Evolutionary conservation across 2,113 vertebrate species (phyloP).

Genomic region (Sinocyclocheilus rhinocerous): DNA sequence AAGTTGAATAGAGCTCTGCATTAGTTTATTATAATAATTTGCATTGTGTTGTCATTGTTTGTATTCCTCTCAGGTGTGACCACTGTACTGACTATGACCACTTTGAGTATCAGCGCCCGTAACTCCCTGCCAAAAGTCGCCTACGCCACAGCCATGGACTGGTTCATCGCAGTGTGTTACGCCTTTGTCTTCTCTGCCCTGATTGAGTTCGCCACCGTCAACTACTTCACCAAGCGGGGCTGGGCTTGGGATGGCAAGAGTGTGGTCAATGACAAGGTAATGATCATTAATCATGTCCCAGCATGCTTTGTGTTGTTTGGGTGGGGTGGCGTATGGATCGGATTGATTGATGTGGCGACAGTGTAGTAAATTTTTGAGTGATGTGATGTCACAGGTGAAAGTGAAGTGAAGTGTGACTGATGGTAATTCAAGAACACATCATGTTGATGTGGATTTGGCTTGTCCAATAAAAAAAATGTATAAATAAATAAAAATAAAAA

Average conservation of each 20-base stretch:
- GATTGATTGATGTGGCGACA: slow-evolving; percentile 4
- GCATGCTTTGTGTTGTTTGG: slow-evolving; percentile 41
- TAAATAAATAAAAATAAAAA: no score
- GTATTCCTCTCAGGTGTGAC: slow-evolving; percentile 84
- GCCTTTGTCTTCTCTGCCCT: slow-evolving; percentile 98
- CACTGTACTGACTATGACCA: slow-evolving; percentile 97
- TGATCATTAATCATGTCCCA: slow-evolving; percentile 61
- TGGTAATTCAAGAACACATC: neutral
- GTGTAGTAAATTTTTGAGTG: neutral
- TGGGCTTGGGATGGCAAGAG: slow-evolving; percentile 99
- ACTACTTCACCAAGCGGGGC: slow-evolving; percentile 98
- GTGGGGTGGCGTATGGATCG: slow-evolving; percentile 39
- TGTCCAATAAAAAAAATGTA: no score
- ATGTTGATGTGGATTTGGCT: neutral
- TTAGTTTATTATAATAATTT: neutral
- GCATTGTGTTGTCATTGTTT: neutral
- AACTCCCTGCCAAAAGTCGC: slow-evolving; percentile 98
- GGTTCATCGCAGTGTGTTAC: slow-evolving; percentile 98
- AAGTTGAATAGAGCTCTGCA: neutral
- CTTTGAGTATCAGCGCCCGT: slow-evolving; percentile 93
- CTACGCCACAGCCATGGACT: slow-evolving; percentile 99
- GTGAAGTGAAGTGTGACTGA: neutral
- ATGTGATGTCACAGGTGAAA: neutral
- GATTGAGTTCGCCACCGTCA: slow-evolving; percentile 98
- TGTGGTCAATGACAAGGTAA: slow-evolving; percentile 96